These are phyloP conservation scores for Cynaeus angustus DNA, from an alignment of 2,888 invertebrate genomes.

Conservation along the genomic window DNA sequence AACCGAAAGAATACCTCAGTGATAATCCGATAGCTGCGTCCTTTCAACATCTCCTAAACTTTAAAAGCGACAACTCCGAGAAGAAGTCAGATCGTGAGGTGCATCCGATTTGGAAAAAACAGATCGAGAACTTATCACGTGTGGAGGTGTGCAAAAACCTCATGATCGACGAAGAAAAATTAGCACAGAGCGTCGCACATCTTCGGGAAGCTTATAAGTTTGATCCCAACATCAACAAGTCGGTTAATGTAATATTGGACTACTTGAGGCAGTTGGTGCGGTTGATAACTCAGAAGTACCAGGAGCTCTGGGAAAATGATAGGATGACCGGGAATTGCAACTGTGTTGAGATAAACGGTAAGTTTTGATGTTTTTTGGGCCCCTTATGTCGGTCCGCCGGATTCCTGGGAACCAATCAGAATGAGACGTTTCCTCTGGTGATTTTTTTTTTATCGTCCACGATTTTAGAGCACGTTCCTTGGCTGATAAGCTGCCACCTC, in stretches of 20 bases:
- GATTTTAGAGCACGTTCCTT: conserved; percentile 44
- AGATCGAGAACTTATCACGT: conserved; percentile 56
- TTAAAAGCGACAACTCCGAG: not conserved
- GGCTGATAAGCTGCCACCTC: conserved; percentile 17
- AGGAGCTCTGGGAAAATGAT: conserved; percentile 66
- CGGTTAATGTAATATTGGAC: conserved; percentile 45
- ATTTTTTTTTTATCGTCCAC: too few relatives aligned
- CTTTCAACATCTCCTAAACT: conserved; percentile 29
- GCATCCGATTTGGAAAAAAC: conserved; percentile 58
- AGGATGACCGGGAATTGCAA: conserved; percentile 56
- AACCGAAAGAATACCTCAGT: not conserved
- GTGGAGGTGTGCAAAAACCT: conserved; percentile 36
- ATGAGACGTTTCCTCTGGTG: too few relatives aligned
- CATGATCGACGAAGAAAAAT: conserved; percentile 49
- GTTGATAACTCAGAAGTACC: conserved; percentile 64
- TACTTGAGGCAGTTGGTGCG: conserved; percentile 62
- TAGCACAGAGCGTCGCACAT: conserved; percentile 36
- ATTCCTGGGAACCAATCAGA: too few relatives aligned
- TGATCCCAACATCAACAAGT: conserved; percentile 20
- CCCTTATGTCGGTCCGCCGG: too few relatives aligned
- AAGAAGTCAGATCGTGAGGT: conserved; percentile 17
- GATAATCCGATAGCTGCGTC: conserved; percentile 52
- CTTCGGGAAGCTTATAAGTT: conserved; percentile 36
- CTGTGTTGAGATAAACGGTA: conserved; percentile 37
- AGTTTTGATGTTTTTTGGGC: not conserved